Conservation (phyloP, 2,113 vertebrate species). For the Oncorhynchus masou region DNA sequence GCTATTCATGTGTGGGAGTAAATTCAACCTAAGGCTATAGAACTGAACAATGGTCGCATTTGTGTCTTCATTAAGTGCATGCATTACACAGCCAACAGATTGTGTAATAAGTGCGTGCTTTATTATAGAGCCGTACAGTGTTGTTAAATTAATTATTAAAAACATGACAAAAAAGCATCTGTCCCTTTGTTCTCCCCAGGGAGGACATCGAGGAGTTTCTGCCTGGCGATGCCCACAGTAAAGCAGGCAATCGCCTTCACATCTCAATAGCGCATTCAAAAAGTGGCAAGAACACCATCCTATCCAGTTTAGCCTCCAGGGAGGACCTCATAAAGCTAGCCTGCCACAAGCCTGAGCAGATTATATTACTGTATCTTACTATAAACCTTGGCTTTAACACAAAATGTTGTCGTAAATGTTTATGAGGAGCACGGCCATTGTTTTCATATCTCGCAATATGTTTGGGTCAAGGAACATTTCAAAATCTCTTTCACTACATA, state of each 20-base stretch:
- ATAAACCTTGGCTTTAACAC: not conserved
- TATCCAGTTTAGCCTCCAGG: constrained; percentile 82
- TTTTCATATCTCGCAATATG: not conserved
- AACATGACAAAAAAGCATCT: constrained; percentile 48
- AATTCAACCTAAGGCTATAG: not conserved
- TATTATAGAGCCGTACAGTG: not conserved
- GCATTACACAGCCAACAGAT: constrained; percentile 28
- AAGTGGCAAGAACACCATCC: constrained; percentile 75
- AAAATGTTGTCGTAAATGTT: not conserved
- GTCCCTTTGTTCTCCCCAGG: constrained; percentile 69
- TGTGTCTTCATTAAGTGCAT: not conserved
- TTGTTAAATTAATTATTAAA: constrained; percentile 46
- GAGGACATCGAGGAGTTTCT: constrained; percentile 83
- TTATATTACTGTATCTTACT: not conserved
- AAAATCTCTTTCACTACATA: not conserved
- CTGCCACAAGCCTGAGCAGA: not conserved
- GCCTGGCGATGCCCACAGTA: constrained; percentile 81
- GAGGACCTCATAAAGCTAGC: constrained; percentile 87
- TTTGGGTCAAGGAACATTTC: too few relatives aligned
- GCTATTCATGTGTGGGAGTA: too few relatives aligned
- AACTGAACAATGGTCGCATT: constrained; percentile 8
- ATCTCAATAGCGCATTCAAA: constrained; percentile 82
- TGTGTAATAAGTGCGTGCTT: constrained; percentile 31
- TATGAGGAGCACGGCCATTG: not conserved
- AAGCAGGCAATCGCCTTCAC: constrained; percentile 78